Evolutionary conservation across 2,113 vertebrate genomes (phyloP).

Genomic region (Odobenus rosmarus): DNA sequence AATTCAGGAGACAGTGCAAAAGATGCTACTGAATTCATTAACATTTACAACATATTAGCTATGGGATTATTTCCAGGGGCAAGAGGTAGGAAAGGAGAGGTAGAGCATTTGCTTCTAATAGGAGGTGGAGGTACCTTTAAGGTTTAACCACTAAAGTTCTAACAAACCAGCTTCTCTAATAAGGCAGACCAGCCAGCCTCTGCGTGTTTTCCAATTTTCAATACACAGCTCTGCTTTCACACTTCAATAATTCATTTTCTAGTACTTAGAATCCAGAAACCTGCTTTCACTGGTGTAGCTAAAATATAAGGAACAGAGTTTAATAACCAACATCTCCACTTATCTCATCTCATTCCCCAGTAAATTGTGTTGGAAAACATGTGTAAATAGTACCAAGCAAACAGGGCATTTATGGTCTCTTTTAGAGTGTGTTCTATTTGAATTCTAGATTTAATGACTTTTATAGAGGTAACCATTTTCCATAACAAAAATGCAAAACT

Average conservation of each 20-base stretch:
- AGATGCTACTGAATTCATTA: conserved; percentile 69
- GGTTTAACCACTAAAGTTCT: conserved; percentile 13
- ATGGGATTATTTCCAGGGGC: conserved; percentile 22
- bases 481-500: conserved; percentile 19
- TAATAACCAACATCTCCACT: conserved; percentile 50
- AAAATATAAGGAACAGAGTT: conserved; percentile 71
- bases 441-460: conserved; percentile 42
- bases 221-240: conserved; percentile 33
- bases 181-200: conserved; percentile 37
- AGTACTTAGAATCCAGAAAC: conserved; percentile 68
- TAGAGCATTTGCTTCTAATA: neutral
- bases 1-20: conserved; percentile 42
- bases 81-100: neutral
- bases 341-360: conserved; percentile 58
- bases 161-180: conserved; percentile 51
- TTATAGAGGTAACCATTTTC: conserved; percentile 7
- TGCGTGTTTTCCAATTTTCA: conserved; percentile 62
- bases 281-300: conserved; percentile 61
- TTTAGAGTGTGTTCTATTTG: neutral
- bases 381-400: conserved; percentile 61
- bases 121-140: conserved; percentile 40
- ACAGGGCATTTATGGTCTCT: conserved; percentile 31
- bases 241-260: conserved; percentile 72
- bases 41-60: conserved; percentile 60
- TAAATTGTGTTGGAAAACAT: conserved; percentile 69